A percentile compares a stretch with the other conserved stretches of the same genome.
Conservation (phyloP, 1,140 invertebrate species). For the Orchesella cincta region DNA sequence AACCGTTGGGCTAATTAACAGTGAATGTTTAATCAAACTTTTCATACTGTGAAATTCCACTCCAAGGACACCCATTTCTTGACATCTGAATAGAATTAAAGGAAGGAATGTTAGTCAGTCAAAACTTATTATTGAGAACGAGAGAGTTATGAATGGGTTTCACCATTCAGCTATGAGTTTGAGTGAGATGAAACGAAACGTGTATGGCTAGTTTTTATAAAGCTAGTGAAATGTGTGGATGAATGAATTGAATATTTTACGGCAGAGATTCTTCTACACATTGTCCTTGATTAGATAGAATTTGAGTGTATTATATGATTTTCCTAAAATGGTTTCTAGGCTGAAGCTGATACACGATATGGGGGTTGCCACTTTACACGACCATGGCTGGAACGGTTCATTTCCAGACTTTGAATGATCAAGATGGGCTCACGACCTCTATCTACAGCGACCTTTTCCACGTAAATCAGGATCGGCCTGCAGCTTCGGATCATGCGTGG, state of each 20-base stretch:
- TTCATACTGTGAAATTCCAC: background rate
- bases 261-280: background rate
- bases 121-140: background rate
- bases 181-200: background rate
- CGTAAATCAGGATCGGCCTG: conserved; percentile 55
- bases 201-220: background rate
- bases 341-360: conserved; percentile 72
- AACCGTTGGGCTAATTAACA: background rate
- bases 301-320: no score
- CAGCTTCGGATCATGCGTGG: conserved; percentile 73
- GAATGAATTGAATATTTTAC: background rate
- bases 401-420: conserved; percentile 74
- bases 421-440: conserved; percentile 66
- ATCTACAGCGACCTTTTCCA: conserved; percentile 69
- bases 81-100: conserved; percentile 6
- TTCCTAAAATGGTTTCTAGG: conserved; percentile 62
- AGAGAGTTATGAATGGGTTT: background rate
- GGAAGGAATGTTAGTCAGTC: background rate
- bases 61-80: background rate
- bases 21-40: background rate
- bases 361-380: conserved; percentile 79
- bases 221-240: background rate
- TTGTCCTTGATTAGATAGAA: background rate
- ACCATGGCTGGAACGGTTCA: conserved; percentile 77
- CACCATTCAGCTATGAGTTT: background rate